A percentile compares a stretch with the other conserved stretches of the same genome.
Conservation (phyloP, 2,888 invertebrate genomes). For the Lasioglossum villosulum region DNA sequence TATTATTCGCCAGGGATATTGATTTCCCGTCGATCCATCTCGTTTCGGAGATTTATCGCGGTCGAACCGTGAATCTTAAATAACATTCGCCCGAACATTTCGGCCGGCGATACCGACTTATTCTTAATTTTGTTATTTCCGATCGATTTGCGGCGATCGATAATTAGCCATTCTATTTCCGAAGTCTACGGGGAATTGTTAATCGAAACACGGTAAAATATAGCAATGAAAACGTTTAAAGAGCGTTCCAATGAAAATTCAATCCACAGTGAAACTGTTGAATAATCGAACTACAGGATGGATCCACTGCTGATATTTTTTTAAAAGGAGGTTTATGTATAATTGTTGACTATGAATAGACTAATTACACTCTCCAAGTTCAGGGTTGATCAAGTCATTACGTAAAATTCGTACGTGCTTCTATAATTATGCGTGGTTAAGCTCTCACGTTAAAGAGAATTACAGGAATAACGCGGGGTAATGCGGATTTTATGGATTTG, state of each 20-base stretch:
- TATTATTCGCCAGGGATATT: not conserved
- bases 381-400: not conserved
- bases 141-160: not conserved
- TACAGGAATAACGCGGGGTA: not conserved
- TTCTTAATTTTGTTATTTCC: not conserved
- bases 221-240: no score
- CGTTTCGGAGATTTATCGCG: not conserved
- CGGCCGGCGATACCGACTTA: not conserved
- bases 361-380: not conserved
- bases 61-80: slow-evolving; percentile 1
- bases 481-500: not conserved
- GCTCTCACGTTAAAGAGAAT: not conserved
- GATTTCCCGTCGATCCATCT: slow-evolving; percentile 14
- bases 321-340: not conserved
- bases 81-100: not conserved
- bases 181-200: no score
- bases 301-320: not conserved
- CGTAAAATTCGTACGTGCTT: not conserved
- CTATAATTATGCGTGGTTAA: not conserved
- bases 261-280: not conserved
- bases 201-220: no score
- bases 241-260: no score
- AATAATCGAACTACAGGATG: not conserved
- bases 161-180: not conserved
- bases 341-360: not conserved